Percentiles rank a stretch among this genome's conserved stretches.
Evolutionary conservation across 2,888 invertebrate species (phyloP).

Genomic region (Creontiades dilutus): DNA sequence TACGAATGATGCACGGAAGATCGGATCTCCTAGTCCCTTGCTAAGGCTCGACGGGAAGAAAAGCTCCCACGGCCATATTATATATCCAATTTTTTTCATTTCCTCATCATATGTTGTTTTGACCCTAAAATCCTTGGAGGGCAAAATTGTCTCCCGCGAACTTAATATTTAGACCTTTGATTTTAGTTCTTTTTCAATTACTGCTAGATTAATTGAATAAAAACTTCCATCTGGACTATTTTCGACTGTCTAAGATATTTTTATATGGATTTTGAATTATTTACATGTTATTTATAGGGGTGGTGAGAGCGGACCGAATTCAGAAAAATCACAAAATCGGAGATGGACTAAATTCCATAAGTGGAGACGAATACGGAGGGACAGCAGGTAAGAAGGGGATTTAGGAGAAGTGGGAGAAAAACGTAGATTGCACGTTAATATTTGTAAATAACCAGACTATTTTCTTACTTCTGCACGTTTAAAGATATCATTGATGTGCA

Average conservation of each 20-base stretch:
- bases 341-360: constrained; percentile 56
- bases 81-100: too few species aligned
- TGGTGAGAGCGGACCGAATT: constrained; percentile 61
- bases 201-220: too few species aligned
- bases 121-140: too few species aligned
- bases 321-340: constrained; percentile 53
- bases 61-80: too few species aligned
- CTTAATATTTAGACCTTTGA: too few species aligned
- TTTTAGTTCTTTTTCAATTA: too few species aligned
- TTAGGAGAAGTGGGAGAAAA: background rate
- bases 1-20: too few species aligned
- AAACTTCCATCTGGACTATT: too few species aligned
- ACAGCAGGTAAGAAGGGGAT: constrained; percentile 43
- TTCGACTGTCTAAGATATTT: background rate
- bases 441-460: background rate
- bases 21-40: too few species aligned
- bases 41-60: too few species aligned
- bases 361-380: constrained; percentile 49
- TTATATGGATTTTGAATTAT: background rate
- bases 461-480: background rate
- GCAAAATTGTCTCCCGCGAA: too few species aligned
- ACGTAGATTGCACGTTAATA: background rate
- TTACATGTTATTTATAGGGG: constrained; percentile 56
- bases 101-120: too few species aligned
- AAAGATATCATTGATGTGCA: background rate